Conservation (phyloP, 2,888 invertebrate genomes). For the Bombylius major region DNA sequence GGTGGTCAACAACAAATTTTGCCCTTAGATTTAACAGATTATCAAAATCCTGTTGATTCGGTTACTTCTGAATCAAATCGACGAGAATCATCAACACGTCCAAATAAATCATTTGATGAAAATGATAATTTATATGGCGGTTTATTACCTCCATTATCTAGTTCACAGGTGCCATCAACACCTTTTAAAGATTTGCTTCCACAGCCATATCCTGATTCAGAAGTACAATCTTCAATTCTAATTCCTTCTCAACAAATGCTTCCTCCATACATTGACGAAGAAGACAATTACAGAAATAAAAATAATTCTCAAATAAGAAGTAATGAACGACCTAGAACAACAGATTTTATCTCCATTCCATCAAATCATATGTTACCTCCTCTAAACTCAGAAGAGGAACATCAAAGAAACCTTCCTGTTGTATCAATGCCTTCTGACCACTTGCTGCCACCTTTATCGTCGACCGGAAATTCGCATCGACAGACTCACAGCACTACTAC, state of each 20-base stretch:
- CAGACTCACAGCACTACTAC: no score
- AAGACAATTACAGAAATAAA: neutral
- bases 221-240: neutral
- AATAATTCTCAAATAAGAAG: neutral
- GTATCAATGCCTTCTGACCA: neutral
- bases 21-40: constrained; percentile 11
- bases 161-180: constrained; percentile 6
- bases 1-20: neutral
- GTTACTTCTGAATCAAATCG: neutral
- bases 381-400: neutral
- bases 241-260: constrained; percentile 1
- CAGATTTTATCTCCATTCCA: neutral
- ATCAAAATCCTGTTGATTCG: constrained; percentile 7
- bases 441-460: no score
- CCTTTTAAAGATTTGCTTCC: constrained; percentile 3
- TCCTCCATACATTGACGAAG: neutral
- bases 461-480: no score
- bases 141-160: constrained; percentile 16
- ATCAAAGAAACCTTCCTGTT: neutral
- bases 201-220: neutral
- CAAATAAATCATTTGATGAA: constrained; percentile 1
- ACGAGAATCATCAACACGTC: no score
- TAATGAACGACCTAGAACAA: neutral
- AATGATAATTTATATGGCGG: constrained; percentile 16
- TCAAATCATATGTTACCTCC: neutral